Evolutionary conservation across 2,888 invertebrate genomes (phyloP).

Genomic region (Thymelicus lineola): DNA sequence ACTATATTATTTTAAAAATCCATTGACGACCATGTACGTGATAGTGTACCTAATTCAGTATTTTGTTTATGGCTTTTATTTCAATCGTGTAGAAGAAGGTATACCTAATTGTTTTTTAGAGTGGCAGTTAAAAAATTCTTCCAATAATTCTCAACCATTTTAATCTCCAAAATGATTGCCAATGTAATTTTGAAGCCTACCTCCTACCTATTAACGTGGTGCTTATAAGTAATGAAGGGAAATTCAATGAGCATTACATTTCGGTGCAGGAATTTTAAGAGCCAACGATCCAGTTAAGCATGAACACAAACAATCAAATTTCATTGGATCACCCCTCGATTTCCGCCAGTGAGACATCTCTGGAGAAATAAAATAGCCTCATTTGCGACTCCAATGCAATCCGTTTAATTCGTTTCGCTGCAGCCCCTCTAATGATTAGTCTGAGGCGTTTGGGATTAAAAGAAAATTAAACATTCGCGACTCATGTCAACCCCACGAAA

Average conservation of each 20-base stretch:
- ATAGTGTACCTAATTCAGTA: no score
- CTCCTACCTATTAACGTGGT: conserved; percentile 10
- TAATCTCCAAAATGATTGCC: background rate
- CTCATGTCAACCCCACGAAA: conserved; percentile 73
- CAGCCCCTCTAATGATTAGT: conserved; percentile 78
- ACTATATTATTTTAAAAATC: no score
- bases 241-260: conserved; percentile 21
- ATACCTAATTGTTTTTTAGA: no score
- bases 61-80: no score
- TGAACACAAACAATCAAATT: conserved; percentile 64
- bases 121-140: no score
- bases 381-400: conserved; percentile 83
- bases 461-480: conserved; percentile 82
- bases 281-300: conserved; percentile 52
- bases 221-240: conserved; percentile 23
- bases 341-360: conserved; percentile 61
- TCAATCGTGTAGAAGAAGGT: no score
- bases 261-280: conserved; percentile 39
- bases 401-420: conserved; percentile 80
- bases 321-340: conserved; percentile 51
- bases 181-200: conserved; percentile 6
- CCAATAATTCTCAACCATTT: background rate
- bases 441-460: conserved; percentile 81
- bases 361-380: conserved; percentile 79
- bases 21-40: no score